Conservation (phyloP, 2,888 invertebrate genomes). For the Hipparchia sbordonii region DNA sequence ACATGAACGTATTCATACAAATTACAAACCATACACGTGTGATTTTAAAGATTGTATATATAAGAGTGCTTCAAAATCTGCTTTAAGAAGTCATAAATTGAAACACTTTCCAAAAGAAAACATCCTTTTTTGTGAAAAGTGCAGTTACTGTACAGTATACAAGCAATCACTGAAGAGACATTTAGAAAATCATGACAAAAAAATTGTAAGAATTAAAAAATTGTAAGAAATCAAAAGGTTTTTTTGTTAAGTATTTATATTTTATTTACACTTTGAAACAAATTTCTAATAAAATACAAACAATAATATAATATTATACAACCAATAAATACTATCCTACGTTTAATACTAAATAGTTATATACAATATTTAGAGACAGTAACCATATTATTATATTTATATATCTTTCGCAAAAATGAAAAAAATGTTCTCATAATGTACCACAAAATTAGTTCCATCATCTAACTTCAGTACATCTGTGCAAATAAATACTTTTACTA, state of each 20-base stretch:
- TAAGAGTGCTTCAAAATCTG: constrained; percentile 46
- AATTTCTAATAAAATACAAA: not conserved
- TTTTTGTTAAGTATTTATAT: not conserved
- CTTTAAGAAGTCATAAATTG: constrained; percentile 51
- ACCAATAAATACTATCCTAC: not conserved
- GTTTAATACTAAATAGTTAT: not conserved
- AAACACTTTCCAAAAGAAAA: constrained; percentile 52
- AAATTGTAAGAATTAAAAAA: constrained; percentile 36
- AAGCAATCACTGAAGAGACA: constrained; percentile 55
- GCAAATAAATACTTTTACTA: too few relatives aligned
- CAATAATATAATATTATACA: not conserved
- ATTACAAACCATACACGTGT: constrained; percentile 47
- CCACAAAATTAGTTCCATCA: too few relatives aligned
- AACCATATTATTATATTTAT: not conserved
- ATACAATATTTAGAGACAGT: constrained; percentile 13
- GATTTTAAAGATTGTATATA: constrained; percentile 44
- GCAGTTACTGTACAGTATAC: constrained; percentile 58
- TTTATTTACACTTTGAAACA: constrained; percentile 14
- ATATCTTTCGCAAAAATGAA: too few relatives aligned
- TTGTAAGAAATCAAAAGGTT: not conserved
- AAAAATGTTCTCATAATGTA: too few relatives aligned
- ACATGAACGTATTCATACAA: constrained; percentile 51
- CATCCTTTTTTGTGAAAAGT: constrained; percentile 57
- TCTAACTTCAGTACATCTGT: too few relatives aligned
- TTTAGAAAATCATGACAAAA: constrained; percentile 49